These are phyloP conservation scores for Platalea minor DNA, from an alignment of 2,797 vertebrate species.

Conservation along the genomic window DNA sequence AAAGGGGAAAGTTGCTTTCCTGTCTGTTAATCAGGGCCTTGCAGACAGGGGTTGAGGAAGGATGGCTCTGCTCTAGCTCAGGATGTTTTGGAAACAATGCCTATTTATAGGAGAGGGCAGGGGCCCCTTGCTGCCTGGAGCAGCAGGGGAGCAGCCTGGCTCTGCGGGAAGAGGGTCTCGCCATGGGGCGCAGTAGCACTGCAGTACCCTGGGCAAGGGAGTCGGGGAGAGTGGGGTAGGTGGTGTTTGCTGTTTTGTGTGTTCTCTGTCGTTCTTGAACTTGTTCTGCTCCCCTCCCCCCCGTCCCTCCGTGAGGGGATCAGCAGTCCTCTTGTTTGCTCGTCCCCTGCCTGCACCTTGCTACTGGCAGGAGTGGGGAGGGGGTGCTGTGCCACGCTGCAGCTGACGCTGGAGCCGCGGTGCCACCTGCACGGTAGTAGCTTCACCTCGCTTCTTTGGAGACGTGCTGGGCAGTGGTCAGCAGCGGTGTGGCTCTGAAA, in stretches of 20 bases:
- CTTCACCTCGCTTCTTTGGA: neutral
- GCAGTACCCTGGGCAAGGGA: neutral
- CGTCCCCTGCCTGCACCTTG: neutral
- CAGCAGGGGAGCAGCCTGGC: neutral
- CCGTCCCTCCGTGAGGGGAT: neutral
- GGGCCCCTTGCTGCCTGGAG: neutral
- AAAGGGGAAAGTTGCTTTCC: constrained; percentile 50
- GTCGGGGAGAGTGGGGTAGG: neutral
- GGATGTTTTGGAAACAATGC: constrained; percentile 55
- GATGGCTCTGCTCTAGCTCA: constrained; percentile 62
- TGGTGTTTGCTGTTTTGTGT: neutral
- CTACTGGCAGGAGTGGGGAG: neutral
- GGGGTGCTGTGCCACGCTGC: neutral
- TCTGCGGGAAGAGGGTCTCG: neutral
- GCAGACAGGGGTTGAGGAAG: constrained; percentile 52
- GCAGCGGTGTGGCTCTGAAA: fast-evolving
- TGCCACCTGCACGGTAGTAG: neutral
- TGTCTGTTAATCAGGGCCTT: constrained; percentile 57
- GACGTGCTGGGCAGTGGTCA: neutral
- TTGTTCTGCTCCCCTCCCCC: neutral
- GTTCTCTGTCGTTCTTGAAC: neutral
- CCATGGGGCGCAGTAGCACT: neutral
- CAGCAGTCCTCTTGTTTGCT: neutral
- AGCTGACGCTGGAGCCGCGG: neutral
- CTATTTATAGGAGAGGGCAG: constrained; percentile 61